Evolutionary conservation across 2,888 invertebrate species (phyloP), one percentile per base, ranked within the genome.

Genomic region (Catocala fraxini): DNA sequence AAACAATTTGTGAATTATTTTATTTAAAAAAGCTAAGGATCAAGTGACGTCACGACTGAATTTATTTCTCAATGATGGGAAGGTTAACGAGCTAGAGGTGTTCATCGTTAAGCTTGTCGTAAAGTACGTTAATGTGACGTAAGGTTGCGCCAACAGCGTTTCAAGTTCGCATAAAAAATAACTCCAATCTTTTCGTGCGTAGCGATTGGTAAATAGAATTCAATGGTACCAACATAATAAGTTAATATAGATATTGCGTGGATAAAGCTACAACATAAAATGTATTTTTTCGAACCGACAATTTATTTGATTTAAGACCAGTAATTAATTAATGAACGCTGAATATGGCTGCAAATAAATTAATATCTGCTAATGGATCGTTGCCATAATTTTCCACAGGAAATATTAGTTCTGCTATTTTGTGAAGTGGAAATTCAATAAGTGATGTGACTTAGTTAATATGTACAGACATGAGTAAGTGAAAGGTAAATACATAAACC

Each of bases 81-180:
- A 84, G 85, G 86, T 87, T 89, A 88, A 89, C 87, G 89, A 88
- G 87, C 82, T 83, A 80, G 80, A 85, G 86, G 87, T 87, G 85
- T 83, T 84, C 77, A 81, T 85, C 88, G 85, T 88, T 88, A 87
- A 85, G 85, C 82, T 81, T 81, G 81, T 84, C 80, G 86, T 88
- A 88, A 89, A 88, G 76, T 80, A 82, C 72, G 85, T 80, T 89
- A 88, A 89, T 87, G 87, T 83, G 88, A 86, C 86, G 77, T 82
- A 81, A 82, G 80, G 85, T 85, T 81, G 79, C 81, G 70, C 73
- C 77, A 73, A 70, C 78, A 75, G 77, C 74, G 74, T 76, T 78
- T 75, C 70, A 72, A 74, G 70, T 73, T 71, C 65, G 64, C 63
- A 69, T 56, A 55, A 67, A 65, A 70, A 63, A 55, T 65, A 70